Evolutionary conservation across 2,888 invertebrate species (phyloP), one percentile per base, ranked within the genome.

Genomic region (Orthosia incerta): DNA sequence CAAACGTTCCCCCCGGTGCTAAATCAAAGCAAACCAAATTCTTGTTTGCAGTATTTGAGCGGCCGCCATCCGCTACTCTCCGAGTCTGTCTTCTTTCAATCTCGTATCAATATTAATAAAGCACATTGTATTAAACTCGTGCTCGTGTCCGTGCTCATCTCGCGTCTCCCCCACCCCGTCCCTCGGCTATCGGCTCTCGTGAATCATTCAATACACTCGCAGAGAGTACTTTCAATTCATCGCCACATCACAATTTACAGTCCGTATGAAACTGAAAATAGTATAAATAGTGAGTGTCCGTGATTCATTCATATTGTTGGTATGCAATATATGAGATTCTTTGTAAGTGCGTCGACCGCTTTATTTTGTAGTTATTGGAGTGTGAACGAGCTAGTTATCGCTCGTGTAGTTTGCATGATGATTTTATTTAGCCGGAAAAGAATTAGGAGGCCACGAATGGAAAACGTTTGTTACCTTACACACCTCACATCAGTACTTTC

Each of bases 191-290:
- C 57, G 20, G 53, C n/a, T 65, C 59, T 64, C 60, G 82, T 81
- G 74, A 84, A 71, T 82, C 82, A 84, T 71, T 81, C 67, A 67
- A 31, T 71, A 69, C 55, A 56, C 68, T 74, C 63, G n/a, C 65
- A 23, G 50, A 48, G 12, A 69, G 48, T 67, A 71, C 82, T 77
- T 63, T 71, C 73, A 68, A 81, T 74, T 81, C 71, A 70, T 82
- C 85, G 53, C 68, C 84, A 71, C 82, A 53, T 53, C 31, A 71
- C 68, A 74, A 71, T 84, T 82, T 73, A 82, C 84, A 81, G 84
- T 69, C 77, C 82, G 57, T 81, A 81, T 31, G 57, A 72, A 78
- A 79, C 66, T 79, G 83, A 78, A 79, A 78, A 72, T 82, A 67
- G 57, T 70, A 69, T 66, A 64, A 78, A 82, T 63, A 67, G 69